These are phyloP conservation scores for Tadarida brasiliensis DNA, from an alignment of 2,797 vertebrate genomes.

Conservation along the genomic window DNA sequence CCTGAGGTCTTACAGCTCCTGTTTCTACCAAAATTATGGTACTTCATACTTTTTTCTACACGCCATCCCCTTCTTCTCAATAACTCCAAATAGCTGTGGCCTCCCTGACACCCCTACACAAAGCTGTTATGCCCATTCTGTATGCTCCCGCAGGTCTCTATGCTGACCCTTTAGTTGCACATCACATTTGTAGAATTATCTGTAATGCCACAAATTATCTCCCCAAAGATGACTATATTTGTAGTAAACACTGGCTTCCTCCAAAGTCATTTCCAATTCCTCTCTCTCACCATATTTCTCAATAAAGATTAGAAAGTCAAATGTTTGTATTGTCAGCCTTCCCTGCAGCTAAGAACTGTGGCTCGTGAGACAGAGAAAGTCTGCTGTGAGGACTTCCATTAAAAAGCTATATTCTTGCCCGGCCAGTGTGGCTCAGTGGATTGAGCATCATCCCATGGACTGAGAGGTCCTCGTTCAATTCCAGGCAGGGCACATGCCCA, in stretches of 20 bases:
- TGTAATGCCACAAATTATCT: neutral
- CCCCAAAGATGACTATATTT: neutral
- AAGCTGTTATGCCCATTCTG: neutral
- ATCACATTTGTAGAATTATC: neutral
- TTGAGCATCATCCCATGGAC: too few relatives aligned
- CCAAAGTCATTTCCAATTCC: neutral
- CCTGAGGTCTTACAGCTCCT: neutral
- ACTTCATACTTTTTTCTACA: neutral
- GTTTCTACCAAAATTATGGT: neutral
- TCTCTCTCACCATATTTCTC: neutral
- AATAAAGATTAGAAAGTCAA: neutral
- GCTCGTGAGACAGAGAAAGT: neutral
- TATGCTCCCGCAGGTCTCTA: neutral
- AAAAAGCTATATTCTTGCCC: neutral
- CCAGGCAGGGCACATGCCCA: too few relatives aligned
- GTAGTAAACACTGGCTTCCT: neutral
- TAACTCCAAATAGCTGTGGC: neutral
- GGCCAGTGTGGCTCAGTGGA: too few relatives aligned
- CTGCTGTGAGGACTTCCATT: neutral
- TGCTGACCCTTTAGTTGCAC: neutral
- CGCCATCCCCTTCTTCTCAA: neutral
- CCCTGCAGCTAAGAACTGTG: neutral
- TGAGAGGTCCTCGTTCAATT: too few relatives aligned
- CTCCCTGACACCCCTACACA: neutral
- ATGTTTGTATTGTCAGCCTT: neutral